Base-by-base conservation (phyloP, 2,113 vertebrate genomes). In the Planiliza haematocheilus region DNA sequence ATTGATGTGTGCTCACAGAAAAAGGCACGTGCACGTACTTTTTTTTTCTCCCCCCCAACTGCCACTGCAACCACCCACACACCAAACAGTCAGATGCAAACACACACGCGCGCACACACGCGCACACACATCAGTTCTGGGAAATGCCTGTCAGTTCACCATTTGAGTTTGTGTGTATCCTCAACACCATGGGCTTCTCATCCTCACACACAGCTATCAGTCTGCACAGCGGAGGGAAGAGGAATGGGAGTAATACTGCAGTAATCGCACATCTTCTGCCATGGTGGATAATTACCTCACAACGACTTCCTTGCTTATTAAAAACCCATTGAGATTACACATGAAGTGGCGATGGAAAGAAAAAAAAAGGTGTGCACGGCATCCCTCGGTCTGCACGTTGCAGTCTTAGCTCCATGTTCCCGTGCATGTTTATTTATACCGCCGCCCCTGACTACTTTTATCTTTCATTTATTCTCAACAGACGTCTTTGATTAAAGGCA, bases 51-150 rank as follows among this genome's bases (percentile, higher is more conserved):
- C 24, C 5, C 24, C 24, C 36, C 24, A 46, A 82, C 74, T 72
- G 80, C 52, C 75, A 74, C 67, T 38, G 63, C 79, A 71, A 21
- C 38, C 80, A 4, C 88, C 80, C 90, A 90, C 86, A 78, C 83
- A n/a, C 60, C 60, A 64, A 70, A 80, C 74, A 81, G 59, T 61
- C 81, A 46, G 61, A 70, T 11, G 72, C 70, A 61, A 8, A 41
- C 67, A 50, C 46, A 57, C 37, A 24, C 36, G 36, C 20, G 41
- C 38, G 41, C 51, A 39, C 18, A 38, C 63, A 39, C n/a, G n/a
- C n/a, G n/a, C 9, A 20, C 63, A 82, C 36, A 71, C 71, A 62
- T 39, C 53, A 70, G 61, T 82, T 86, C 58, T 74, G 79, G 56
- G 78, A 84, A 86, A 68, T 49, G 83, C 62, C 84, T 67, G 70